Conservation (phyloP, 2,888 invertebrate species). For the Acronicta alni region DNA sequence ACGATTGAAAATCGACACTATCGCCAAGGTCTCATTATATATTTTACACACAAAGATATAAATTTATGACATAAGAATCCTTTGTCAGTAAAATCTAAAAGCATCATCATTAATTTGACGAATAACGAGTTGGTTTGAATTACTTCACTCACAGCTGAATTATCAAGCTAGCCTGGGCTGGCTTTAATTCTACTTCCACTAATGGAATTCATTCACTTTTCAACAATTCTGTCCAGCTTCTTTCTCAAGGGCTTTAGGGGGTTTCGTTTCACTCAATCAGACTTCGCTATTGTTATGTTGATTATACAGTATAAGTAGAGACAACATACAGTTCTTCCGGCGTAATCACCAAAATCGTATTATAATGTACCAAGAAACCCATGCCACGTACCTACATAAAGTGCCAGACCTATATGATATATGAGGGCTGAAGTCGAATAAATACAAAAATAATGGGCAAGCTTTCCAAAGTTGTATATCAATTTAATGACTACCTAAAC, state of each 20-base stretch:
- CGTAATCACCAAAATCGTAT: conserved; percentile 13
- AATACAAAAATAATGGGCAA: conserved; percentile 46
- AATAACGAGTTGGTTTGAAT: conserved; percentile 66
- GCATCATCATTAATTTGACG: conserved; percentile 61
- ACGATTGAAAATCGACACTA: background rate
- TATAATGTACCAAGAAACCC: conserved; percentile 4
- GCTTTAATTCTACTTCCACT: conserved; percentile 75
- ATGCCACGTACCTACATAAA: conserved; percentile 4
- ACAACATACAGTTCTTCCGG: conserved; percentile 29
- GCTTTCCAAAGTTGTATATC: conserved; percentile 43
- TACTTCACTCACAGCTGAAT: conserved; percentile 66
- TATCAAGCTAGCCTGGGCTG: conserved; percentile 66
- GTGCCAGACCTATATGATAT: conserved; percentile 24
- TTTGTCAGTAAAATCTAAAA: conserved; percentile 56
- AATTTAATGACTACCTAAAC: conserved; percentile 46
- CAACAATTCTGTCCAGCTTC: conserved; percentile 74
- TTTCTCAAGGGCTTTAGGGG: conserved; percentile 63
- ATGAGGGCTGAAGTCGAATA: conserved; percentile 39
- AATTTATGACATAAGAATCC: conserved; percentile 35
- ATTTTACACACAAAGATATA: background rate
- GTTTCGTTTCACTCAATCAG: conserved; percentile 73
- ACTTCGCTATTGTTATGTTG: conserved; percentile 62
- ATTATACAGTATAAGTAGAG: conserved; percentile 46
- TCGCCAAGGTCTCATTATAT: background rate
- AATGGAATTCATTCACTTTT: conserved; percentile 80